These are phyloP conservation scores for Darevskia mixta DNA, from an alignment of 2,797 vertebrate species.

Conservation along the genomic window DNA sequence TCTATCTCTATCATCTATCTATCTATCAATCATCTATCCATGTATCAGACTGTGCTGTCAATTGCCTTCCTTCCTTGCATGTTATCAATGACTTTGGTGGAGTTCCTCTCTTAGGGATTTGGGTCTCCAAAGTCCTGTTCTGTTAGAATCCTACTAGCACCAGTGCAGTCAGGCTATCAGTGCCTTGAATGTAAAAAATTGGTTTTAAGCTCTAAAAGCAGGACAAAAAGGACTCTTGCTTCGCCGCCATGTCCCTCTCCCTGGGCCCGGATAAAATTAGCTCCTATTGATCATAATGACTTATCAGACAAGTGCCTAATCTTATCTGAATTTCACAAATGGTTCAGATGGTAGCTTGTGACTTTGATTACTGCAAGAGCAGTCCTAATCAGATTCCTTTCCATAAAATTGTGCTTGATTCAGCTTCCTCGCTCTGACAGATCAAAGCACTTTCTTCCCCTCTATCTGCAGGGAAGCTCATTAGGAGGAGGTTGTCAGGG, in stretches of 20 bases:
- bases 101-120: not conserved
- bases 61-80: not conserved
- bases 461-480: slow-evolving; percentile 81
- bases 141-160: no score
- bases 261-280: slow-evolving; percentile 73
- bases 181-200: not conserved
- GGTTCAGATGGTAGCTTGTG: slow-evolving; percentile 81
- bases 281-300: slow-evolving; percentile 66
- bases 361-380: slow-evolving; percentile 79
- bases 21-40: not conserved
- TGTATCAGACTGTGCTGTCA: not conserved
- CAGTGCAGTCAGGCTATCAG: not conserved
- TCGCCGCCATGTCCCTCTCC: slow-evolving; percentile 51
- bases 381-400: slow-evolving; percentile 76
- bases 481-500: slow-evolving; percentile 80
- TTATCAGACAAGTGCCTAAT: slow-evolving; percentile 75
- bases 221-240: slow-evolving; percentile 17
- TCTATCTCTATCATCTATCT: no score
- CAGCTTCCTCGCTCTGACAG: slow-evolving; percentile 71
- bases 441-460: slow-evolving; percentile 80
- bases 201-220: not conserved
- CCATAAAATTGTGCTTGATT: slow-evolving; percentile 80
- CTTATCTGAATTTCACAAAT: slow-evolving; percentile 82
- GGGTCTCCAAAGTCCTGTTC: no score
- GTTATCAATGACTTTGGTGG: not conserved